Conservation (phyloP, 2,113 vertebrate species). For the Xiphias gladius region DNA sequence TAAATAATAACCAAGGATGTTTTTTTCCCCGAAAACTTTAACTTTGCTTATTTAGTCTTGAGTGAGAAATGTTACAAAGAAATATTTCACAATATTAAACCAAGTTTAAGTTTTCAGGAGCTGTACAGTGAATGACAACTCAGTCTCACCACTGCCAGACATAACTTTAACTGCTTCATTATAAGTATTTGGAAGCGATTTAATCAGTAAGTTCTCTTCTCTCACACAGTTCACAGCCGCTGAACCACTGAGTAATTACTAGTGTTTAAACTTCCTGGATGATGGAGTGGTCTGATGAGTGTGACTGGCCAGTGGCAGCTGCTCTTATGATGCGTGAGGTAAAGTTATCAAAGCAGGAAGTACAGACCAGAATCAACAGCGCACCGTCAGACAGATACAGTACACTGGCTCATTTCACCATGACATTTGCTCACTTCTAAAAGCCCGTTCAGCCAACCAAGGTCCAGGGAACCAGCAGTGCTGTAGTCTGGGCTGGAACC, state of each 20-base stretch:
- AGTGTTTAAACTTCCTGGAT: constrained; percentile 45
- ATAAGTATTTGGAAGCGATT: constrained; percentile 1
- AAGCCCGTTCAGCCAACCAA: neutral
- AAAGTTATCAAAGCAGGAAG: constrained; percentile 78
- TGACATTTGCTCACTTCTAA: constrained; percentile 1
- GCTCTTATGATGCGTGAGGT: constrained; percentile 71
- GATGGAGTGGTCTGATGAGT: constrained; percentile 33
- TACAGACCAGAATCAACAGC: constrained; percentile 69
- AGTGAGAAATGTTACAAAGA: neutral
- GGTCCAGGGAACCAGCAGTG: neutral
- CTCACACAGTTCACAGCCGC: constrained; percentile 33
- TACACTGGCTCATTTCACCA: constrained; percentile 29
- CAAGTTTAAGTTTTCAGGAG: neutral
- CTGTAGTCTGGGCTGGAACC: neutral
- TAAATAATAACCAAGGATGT: neutral
- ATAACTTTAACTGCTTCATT: neutral
- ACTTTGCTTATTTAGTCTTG: neutral
- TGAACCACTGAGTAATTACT: constrained; percentile 37
- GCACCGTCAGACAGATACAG: constrained; percentile 55
- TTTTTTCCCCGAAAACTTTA: neutral
- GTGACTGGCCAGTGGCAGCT: constrained; percentile 45
- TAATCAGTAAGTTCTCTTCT: constrained; percentile 14
- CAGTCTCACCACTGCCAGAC: neutral
- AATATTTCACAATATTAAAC: neutral
- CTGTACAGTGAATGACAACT: neutral